Base-by-base conservation (phyloP, 2,888 invertebrate genomes). In the Xiphydria camelus region DNA sequence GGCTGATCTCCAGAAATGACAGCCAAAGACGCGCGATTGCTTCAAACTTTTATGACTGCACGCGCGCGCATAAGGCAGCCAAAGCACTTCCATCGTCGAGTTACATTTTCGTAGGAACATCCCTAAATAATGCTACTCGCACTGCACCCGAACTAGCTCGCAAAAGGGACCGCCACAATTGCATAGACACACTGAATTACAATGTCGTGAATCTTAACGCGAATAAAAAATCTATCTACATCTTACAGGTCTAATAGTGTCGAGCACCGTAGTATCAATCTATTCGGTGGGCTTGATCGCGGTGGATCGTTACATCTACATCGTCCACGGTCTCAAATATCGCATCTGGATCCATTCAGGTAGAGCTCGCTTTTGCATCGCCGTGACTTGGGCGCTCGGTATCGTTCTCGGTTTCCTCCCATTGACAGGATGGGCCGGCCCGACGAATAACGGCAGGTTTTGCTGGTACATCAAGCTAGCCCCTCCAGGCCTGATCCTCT, bases 211-310 rank as follows among this genome's bases (percentile, higher is more conserved):
- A n/a, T n/a, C n/a, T n/a, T n/a, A n/a, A n/a, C n/a, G n/a, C n/a
- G n/a, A n/a, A n/a, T n/a, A n/a, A n/a, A n/a, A n/a, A n/a, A n/a
- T n/a, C n/a, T n/a, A n/a, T n/a, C n/a, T n/a, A n/a, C n/a, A n/a
- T n/a, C n/a, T n/a, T 14, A 26, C 68, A 85, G 85, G 84, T 40
- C 76, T 83, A 78, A 78, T 84, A 37, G 83, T 83, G n/a, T 81
- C 83, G 45, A 81, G 83, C 25, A 82, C 83, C 0, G 73, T 85
- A 64, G 81, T 83, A 6, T 85, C 85, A 0, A 81, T 85, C 47
- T 83, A 83, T 66, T 84, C 82, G 36, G 82, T 85, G 3, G 83
- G 82, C 1, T 67, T 85, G 6, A 83, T 86, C 19, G 85, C 83
- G 2, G 73, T 84, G 1, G 86, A 86, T 59, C 76, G 86, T 20